Percentiles rank a stretch among this genome's conserved stretches.
phyloP scores from a whole-genome alignment of 1,140 invertebrate genomes.

The Lucilia sericata region DNA sequence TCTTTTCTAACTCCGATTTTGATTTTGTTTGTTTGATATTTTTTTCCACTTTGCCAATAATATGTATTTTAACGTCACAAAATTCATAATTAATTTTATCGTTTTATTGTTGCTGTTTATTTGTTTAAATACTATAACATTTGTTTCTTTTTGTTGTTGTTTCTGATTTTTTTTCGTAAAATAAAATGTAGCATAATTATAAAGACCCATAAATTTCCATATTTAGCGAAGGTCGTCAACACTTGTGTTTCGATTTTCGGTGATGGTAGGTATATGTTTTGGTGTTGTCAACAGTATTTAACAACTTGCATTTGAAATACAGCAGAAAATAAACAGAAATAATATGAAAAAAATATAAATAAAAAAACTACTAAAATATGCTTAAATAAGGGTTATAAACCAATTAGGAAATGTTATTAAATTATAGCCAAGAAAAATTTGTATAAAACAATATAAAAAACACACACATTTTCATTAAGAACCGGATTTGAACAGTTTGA shows the following conservation, averaged over 20 bases:
- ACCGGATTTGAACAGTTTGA: too few relatives aligned
- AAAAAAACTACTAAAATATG: conserved; percentile 1
- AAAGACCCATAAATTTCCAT: conserved; percentile 34
- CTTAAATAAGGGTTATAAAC: conserved; percentile 29
- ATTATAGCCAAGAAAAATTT: too few relatives aligned
- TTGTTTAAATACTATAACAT: too few relatives aligned
- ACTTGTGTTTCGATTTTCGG: conserved; percentile 5
- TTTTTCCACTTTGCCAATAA: too few relatives aligned
- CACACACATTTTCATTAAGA: too few relatives aligned
- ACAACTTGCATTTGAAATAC: background rate
- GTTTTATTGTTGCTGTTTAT: conserved; percentile 23
- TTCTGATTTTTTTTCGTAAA: background rate
- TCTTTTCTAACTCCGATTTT: too few relatives aligned
- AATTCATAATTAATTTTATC: conserved; percentile 35
- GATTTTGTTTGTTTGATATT: too few relatives aligned
- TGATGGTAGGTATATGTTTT: too few relatives aligned
- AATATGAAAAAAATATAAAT: background rate
- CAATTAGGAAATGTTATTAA: conserved; percentile 12
- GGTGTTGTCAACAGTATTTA: background rate
- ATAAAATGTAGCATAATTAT: conserved; percentile 13
- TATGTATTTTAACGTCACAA: background rate
- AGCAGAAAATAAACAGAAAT: too few relatives aligned
- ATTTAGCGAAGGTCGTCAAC: conserved; percentile 35
- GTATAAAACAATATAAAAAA: too few relatives aligned
- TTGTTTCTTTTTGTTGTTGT: conserved; percentile 13